Conservation (phyloP, 2,113 vertebrate species). For the Psittacula cyanocephala region DNA sequence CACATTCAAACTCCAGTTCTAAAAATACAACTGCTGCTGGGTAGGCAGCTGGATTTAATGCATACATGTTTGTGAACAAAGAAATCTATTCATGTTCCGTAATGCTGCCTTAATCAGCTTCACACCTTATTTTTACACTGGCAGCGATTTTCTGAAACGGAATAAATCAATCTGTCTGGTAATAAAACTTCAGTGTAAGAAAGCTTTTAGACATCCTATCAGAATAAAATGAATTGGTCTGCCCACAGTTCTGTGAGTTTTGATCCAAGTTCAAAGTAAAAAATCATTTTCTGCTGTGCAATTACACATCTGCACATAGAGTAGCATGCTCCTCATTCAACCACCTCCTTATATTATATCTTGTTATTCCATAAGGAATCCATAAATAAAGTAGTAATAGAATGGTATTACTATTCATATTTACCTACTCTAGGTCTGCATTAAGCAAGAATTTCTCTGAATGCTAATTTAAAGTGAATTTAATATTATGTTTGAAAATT, state of each 20-base stretch:
- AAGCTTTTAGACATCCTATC: background rate
- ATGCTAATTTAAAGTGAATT: slow-evolving; percentile 7
- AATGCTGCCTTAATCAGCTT: background rate
- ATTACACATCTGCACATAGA: background rate
- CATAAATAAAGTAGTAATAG: background rate
- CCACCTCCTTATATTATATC: background rate
- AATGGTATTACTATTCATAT: background rate
- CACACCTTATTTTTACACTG: background rate
- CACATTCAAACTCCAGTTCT: background rate
- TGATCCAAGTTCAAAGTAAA: background rate
- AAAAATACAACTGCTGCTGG: background rate
- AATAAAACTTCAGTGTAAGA: background rate
- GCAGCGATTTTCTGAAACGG: background rate
- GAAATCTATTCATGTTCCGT: background rate
- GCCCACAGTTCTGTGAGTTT: background rate
- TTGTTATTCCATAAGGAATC: background rate
- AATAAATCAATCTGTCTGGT: background rate
- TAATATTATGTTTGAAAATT: background rate
- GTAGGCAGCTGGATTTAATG: background rate
- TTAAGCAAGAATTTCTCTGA: slow-evolving; percentile 24
- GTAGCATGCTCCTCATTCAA: background rate
- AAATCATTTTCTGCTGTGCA: background rate
- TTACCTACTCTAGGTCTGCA: background rate
- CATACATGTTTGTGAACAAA: background rate
- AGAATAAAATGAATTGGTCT: background rate